Conservation (phyloP, 2,113 vertebrate genomes). For the Chrysemys picta region DNA sequence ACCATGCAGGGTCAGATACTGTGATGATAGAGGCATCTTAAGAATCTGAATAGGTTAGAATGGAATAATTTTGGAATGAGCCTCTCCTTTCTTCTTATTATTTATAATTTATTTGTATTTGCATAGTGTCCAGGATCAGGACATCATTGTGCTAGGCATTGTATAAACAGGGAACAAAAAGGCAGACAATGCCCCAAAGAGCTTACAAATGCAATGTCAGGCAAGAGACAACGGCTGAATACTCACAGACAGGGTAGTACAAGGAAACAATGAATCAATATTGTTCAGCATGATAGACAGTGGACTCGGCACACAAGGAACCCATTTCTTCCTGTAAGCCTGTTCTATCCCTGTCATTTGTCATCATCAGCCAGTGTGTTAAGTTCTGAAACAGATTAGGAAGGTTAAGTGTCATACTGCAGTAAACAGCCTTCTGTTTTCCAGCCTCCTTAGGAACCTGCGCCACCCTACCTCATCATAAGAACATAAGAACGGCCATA, state of each 20-base stretch:
- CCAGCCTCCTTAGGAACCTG: neutral
- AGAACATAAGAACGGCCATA: too few species aligned
- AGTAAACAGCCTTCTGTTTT: neutral
- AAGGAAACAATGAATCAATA: neutral
- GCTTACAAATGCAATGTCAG: neutral
- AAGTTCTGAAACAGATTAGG: rapidly evolving
- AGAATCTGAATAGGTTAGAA: rapidly evolving
- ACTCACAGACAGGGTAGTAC: neutral
- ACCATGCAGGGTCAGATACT: rapidly evolving
- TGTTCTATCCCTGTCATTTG: rapidly evolving
- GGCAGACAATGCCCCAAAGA: neutral
- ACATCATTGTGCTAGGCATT: neutral
- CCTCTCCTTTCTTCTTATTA: neutral
- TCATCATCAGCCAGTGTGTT: neutral
- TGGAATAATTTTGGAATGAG: rapidly evolving
- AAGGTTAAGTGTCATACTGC: neutral
- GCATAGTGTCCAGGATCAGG: neutral
- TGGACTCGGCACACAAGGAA: neutral
- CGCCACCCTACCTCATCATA: neutral
- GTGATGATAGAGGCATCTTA: rapidly evolving
- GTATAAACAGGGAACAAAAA: neutral
- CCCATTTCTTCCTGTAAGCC: neutral
- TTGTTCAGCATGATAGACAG: neutral
- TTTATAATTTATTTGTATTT: neutral
- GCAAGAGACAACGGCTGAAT: neutral